These are phyloP conservation scores for Hyperoplus lanceolatus DNA, from an alignment of 2,797 vertebrate species.

Conservation along the genomic window DNA sequence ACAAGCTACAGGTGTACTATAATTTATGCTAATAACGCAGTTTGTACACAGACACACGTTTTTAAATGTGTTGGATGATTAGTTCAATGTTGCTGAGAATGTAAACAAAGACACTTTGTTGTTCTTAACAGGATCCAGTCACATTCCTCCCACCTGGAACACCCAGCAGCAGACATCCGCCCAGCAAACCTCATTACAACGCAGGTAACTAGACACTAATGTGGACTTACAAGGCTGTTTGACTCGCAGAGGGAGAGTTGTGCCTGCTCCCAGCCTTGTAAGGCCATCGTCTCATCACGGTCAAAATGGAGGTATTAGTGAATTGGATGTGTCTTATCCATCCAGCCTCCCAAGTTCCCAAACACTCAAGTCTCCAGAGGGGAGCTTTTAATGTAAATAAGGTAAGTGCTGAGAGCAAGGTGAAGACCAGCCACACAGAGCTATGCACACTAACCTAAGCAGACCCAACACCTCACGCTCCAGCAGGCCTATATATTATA, in stretches of 20 bases:
- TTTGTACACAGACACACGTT: neutral
- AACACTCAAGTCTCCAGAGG: conserved; percentile 67
- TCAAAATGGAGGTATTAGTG: conserved; percentile 58
- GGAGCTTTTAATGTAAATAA: conserved; percentile 80
- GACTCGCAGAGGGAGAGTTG: conserved; percentile 63
- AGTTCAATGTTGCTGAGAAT: conserved; percentile 30
- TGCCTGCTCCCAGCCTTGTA: conserved; percentile 45
- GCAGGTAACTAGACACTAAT: conserved; percentile 74
- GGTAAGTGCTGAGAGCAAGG: conserved; percentile 65
- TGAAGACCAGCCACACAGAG: conserved; percentile 71
- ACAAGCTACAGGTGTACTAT: conserved; percentile 58
- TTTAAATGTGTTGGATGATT: conserved; percentile 22
- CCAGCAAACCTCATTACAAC: conserved; percentile 66
- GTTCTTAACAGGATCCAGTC: conserved; percentile 48
- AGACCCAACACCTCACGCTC: conserved; percentile 75
- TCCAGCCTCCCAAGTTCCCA: conserved; percentile 59
- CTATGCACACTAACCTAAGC: conserved; percentile 72
- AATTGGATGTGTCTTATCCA: conserved; percentile 66
- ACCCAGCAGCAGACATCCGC: conserved; percentile 60
- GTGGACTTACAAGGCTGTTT: conserved; percentile 63
- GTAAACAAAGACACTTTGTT: conserved; percentile 22
- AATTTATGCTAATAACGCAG: conserved; percentile 7
- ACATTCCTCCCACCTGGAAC: conserved; percentile 46
- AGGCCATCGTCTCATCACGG: conserved; percentile 52
- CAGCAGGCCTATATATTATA: conserved; percentile 85